Base-by-base conservation (phyloP, 2,888 invertebrate genomes). In the Aporophyla nigra region DNA sequence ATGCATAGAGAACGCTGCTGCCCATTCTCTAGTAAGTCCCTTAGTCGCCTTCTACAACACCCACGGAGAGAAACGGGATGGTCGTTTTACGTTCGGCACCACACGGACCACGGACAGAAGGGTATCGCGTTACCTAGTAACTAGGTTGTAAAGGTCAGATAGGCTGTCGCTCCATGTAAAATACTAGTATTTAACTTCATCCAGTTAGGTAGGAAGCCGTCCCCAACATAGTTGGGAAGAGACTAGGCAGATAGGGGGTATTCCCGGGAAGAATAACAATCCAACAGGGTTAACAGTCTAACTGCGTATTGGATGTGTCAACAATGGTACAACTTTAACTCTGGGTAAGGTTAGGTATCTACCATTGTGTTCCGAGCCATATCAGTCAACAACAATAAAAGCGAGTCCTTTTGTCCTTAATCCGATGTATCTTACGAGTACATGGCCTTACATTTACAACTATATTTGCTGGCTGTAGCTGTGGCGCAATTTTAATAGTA, bases 361-460 rank as follows among this genome's bases (percentile, higher is more conserved):
- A 33, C 68, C 43, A 70, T 70, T 79, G 73, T 79, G 63, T 51
- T 46, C 49, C n/a, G 4, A 43, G 33, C n/a, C 53, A 53, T 78
- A 84, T 82, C 80, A 33, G 67, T 79, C 72, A 70, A 58, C 24
- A 68, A 59, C 43, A 82, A 80, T 63, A 24, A 53, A 74, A 67
- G 24, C 49, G 27, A 27, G 40, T 65, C n/a, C 58, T 59, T 67
- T 78, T 73, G 70, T 71, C 70, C 49, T 67, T n/a, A n/a, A 43
- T 14, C n/a, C 27, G n/a, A 71, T 80, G 21, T 46, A 63, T 54
- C 54, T 24, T 24, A 9, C 43, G 43, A 43, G 43, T 43, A n/a
- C n/a, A 56, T 27, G n/a, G 7, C 14, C 19, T n/a, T 77, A 24
- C 9, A 27, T 33, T 58, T 21, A 62, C 24, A 16, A 40, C 33